Percentiles rank a stretch among this genome's conserved stretches.
These are phyloP conservation scores for Papilio protenor DNA, from an alignment of 2,888 invertebrate genomes.

Conservation along the genomic window DNA sequence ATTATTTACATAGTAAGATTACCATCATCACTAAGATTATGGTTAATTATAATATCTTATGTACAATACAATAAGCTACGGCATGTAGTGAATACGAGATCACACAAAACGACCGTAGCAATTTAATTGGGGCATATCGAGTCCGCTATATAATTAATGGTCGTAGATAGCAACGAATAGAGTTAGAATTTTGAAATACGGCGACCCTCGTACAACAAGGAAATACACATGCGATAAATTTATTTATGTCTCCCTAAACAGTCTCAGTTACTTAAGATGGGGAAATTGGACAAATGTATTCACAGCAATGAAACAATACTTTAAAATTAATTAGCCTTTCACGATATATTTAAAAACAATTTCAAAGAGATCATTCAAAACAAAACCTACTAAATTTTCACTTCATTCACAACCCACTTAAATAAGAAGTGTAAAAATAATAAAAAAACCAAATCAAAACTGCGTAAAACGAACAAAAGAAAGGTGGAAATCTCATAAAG, in stretches of 20 bases:
- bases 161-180: slow-evolving; percentile 53
- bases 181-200: slow-evolving; percentile 55
- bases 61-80: not conserved
- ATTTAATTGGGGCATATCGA: slow-evolving; percentile 62
- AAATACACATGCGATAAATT: slow-evolving; percentile 29
- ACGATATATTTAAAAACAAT: not conserved
- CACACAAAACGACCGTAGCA: slow-evolving; percentile 47
- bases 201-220: slow-evolving; percentile 38
- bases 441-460: slow-evolving; percentile 30
- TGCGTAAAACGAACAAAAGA: slow-evolving; percentile 20
- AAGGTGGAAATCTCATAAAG: slow-evolving; percentile 54
- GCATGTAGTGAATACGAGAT: slow-evolving; percentile 40
- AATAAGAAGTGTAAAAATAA: not conserved
- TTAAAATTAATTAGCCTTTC: not conserved
- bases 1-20: no score
- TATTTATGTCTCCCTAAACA: slow-evolving; percentile 27
- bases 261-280: not conserved
- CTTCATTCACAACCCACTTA: not conserved
- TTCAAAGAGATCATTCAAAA: not conserved
- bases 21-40: not conserved
- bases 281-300: not conserved
- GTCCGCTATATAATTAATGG: slow-evolving; percentile 58
- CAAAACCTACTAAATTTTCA: not conserved
- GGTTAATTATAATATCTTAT: not conserved
- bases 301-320: not conserved